Conservation (phyloP, 2,888 invertebrate species). For the Lomographa bimaculata region DNA sequence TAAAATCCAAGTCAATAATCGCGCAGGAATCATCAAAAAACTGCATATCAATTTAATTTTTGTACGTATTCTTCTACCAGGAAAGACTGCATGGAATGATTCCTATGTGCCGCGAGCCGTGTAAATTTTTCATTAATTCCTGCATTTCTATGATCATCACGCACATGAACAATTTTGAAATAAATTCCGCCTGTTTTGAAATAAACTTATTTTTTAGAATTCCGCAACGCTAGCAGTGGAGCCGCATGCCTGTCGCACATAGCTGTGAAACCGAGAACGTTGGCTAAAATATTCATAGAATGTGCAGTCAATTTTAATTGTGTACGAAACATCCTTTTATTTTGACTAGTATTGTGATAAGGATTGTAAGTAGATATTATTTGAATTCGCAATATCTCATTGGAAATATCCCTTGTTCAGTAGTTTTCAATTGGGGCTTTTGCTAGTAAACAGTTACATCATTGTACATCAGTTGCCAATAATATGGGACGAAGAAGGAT, state of each 20-base stretch:
- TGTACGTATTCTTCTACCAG: no score
- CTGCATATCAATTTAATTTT: no score
- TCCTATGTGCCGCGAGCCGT: slow-evolving; percentile 11
- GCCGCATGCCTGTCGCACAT: slow-evolving; percentile 37
- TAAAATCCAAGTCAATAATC: no score
- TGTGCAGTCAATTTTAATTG: slow-evolving; percentile 34
- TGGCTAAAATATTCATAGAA: slow-evolving; percentile 26
- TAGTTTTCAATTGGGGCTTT: no score
- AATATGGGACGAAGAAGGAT: no score
- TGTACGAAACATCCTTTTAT: slow-evolving; percentile 22
- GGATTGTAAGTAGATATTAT: no score
- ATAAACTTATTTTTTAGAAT: slow-evolving; percentile 33
- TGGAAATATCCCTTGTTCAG: no score
- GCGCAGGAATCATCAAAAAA: no score
- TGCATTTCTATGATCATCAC: slow-evolving; percentile 11
- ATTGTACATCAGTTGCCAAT: no score
- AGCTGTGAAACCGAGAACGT: slow-evolving; percentile 30
- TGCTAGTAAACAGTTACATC: no score
- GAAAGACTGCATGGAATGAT: slow-evolving; percentile 1
- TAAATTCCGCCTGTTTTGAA: slow-evolving; percentile 35
- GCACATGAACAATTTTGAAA: slow-evolving; percentile 18
- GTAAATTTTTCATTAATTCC: slow-evolving; percentile 9
- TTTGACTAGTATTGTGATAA: slow-evolving; percentile 5
- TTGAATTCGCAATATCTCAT: no score
- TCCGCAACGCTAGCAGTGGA: slow-evolving; percentile 40